A percentile compares a stretch with the other conserved stretches of the same genome.
phyloP scores from a whole-genome alignment of 2,797 vertebrate genomes.

The Amblyraja radiata region DNA sequence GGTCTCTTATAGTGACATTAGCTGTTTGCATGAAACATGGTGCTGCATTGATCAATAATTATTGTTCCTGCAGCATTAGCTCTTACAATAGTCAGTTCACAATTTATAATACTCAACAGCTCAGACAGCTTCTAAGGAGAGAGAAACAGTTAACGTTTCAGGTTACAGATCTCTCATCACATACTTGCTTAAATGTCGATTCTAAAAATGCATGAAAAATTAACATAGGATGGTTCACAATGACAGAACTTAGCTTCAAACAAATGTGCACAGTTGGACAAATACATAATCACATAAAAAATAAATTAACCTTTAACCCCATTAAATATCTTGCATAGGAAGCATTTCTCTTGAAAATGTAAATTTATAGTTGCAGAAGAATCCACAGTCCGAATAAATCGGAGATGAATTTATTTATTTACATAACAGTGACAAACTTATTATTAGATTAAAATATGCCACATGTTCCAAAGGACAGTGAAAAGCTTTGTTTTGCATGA shows the following conservation, averaged over 20 bases:
- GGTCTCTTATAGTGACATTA: not conserved
- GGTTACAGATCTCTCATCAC: too few relatives aligned
- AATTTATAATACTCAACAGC: too few relatives aligned
- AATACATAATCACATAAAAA: not conserved
- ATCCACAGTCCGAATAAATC: not conserved
- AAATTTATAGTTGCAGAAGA: not conserved
- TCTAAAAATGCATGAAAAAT: not conserved
- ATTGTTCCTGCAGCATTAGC: not conserved
- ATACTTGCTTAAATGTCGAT: not conserved
- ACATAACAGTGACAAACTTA: not conserved
- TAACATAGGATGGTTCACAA: not conserved
- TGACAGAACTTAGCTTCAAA: not conserved
- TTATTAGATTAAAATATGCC: not conserved
- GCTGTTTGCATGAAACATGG: not conserved
- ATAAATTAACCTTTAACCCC: not conserved
- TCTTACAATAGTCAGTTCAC: not conserved
- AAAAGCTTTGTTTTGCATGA: too few relatives aligned
- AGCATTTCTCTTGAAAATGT: not conserved
- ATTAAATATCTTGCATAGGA: not conserved
- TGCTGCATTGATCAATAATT: not conserved
- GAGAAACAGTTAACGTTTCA: too few relatives aligned
- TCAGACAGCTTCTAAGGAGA: too few relatives aligned
- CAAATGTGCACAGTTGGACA: not conserved
- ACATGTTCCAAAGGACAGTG: too few relatives aligned
- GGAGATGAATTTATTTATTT: not conserved